Evolutionary conservation across 2,113 vertebrate genomes (phyloP).

Genomic region (Oreochromis tanganicae): DNA sequence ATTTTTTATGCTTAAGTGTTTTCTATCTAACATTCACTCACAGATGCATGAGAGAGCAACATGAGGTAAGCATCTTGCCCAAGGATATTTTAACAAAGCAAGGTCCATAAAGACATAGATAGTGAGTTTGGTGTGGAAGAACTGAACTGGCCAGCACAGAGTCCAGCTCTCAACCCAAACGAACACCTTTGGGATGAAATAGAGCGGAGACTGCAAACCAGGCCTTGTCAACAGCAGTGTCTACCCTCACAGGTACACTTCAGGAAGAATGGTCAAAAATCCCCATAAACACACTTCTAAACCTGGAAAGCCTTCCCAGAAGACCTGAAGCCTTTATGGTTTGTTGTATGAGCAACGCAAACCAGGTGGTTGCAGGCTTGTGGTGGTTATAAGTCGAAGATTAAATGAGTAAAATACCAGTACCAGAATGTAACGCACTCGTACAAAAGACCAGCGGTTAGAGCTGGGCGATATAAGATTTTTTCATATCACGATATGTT

Average conservation of each 20-base stretch:
- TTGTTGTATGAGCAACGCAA: fast-evolving
- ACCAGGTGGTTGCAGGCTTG: neutral
- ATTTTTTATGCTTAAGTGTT: neutral
- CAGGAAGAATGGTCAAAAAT: neutral
- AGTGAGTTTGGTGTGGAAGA: neutral
- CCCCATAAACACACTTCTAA: neutral
- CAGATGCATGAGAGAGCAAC: neutral
- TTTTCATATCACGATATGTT: no score
- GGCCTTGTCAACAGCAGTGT: neutral
- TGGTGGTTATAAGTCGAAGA: neutral
- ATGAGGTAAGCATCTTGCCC: neutral
- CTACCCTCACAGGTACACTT: neutral
- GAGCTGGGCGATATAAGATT: no score
- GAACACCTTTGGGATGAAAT: neutral
- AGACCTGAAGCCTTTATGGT: neutral
- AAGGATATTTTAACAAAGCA: neutral
- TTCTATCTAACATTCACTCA: neutral
- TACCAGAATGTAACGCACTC: neutral
- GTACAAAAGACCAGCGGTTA: neutral
- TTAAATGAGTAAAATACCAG: neutral
- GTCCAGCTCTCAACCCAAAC: neutral
- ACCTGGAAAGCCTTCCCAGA: neutral
- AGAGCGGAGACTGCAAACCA: neutral
- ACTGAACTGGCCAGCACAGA: neutral
- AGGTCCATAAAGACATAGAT: neutral